Evolutionary conservation across 2,888 invertebrate genomes (phyloP).

Genomic region (Eupithecia dodoneata): DNA sequence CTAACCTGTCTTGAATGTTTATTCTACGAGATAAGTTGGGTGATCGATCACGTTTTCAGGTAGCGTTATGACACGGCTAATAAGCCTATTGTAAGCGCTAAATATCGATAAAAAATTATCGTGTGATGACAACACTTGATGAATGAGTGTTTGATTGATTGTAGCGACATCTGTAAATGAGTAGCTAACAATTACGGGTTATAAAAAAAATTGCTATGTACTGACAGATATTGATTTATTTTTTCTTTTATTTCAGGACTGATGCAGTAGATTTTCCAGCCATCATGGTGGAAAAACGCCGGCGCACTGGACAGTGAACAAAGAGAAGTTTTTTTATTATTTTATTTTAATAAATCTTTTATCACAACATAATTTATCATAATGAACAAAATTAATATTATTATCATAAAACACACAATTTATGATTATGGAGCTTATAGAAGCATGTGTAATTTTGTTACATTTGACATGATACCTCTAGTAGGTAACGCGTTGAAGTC

Average conservation of each 20-base stretch:
- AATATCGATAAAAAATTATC: conserved; percentile 65
- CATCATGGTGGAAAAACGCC: neutral
- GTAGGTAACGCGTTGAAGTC: neutral
- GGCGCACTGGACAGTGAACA: neutral
- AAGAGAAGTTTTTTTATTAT: conserved; percentile 16
- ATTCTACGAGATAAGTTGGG: conserved; percentile 63
- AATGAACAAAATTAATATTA: neutral
- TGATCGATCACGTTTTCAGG: conserved; percentile 74
- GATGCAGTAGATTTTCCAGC: neutral
- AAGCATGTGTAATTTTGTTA: neutral
- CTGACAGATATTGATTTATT: neutral
- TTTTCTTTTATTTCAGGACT: conserved; percentile 48
- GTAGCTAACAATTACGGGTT: neutral
- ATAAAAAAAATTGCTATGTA: no score
- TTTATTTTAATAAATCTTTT: neutral
- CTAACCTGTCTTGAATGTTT: conserved; percentile 70
- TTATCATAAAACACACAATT: neutral
- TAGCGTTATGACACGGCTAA: conserved; percentile 64
- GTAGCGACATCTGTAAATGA: neutral
- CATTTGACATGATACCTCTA: neutral
- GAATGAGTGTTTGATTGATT: conserved; percentile 46
- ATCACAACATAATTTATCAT: neutral
- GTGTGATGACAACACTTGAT: conserved; percentile 69
- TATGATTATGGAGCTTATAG: neutral
- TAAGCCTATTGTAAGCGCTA: conserved; percentile 61